Percentiles rank a stretch among this genome's conserved stretches.
Conservation (phyloP, 2,797 vertebrate genomes). For the Lithobates pipiens region DNA sequence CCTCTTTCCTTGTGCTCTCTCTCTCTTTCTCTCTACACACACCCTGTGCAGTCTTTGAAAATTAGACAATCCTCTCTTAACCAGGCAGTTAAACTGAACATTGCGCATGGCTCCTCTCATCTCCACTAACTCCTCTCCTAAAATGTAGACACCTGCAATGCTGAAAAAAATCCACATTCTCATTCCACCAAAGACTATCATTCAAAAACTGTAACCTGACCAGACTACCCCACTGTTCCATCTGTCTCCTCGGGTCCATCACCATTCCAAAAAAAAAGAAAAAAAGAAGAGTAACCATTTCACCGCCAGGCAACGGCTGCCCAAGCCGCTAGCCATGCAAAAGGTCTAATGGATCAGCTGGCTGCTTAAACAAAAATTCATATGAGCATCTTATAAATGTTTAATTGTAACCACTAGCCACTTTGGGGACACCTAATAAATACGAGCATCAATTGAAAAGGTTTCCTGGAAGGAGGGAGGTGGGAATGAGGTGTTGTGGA, state of each 20-base stretch:
- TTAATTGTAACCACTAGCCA: slow-evolving; percentile 74
- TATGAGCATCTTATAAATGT: slow-evolving; percentile 70
- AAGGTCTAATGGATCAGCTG: slow-evolving; percentile 38
- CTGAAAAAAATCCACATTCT: neutral
- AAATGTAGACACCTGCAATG: slow-evolving; percentile 40
- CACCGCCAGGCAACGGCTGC: neutral
- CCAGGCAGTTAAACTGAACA: slow-evolving; percentile 48
- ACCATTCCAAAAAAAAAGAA: slow-evolving; percentile 1
- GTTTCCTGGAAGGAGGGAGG: slow-evolving; percentile 66
- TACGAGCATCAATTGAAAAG: slow-evolving; percentile 70
- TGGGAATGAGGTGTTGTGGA: slow-evolving; percentile 59
- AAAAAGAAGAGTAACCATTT: neutral
- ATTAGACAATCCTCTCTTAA: slow-evolving; percentile 58
- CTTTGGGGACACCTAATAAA: slow-evolving; percentile 69
- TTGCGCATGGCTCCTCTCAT: slow-evolving; percentile 55
- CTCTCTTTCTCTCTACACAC: slow-evolving; percentile 31
- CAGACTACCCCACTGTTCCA: neutral
- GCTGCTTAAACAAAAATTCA: slow-evolving; percentile 50
- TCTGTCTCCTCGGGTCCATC: neutral
- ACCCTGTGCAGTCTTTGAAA: slow-evolving; percentile 61
- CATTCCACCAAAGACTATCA: neutral
- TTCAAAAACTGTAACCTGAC: neutral
- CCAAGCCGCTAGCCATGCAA: neutral
- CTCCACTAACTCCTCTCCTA: slow-evolving; percentile 29
- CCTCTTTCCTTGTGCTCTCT: slow-evolving; percentile 22